Percentiles rank a stretch among this genome's conserved stretches.
Conservation (phyloP, 2,888 invertebrate species). For the Lumbricus terrestris region DNA sequence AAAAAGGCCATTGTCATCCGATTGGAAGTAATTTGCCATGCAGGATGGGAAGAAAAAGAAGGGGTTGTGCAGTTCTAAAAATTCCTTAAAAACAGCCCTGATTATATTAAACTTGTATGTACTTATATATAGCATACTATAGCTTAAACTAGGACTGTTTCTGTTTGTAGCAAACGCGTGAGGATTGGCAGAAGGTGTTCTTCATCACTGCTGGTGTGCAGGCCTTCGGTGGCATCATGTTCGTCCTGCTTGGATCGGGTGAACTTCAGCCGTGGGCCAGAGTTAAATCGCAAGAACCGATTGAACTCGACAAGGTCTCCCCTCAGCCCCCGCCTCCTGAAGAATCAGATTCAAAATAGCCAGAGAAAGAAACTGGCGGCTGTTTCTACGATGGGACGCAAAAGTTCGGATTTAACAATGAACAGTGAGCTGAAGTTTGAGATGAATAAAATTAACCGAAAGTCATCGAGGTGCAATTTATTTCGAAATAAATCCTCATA, state of each 20-base stretch:
- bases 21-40: no score
- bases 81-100: no score
- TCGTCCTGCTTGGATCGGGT: constrained; percentile 50
- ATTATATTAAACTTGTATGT: no score
- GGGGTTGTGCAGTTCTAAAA: no score
- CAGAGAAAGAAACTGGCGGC: neutral
- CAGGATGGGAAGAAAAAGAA: no score
- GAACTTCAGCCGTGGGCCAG: constrained; percentile 50
- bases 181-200: constrained; percentile 82
- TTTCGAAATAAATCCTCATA: neutral
- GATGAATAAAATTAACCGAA: neutral
- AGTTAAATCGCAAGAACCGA: neutral
- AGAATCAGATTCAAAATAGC: neutral
- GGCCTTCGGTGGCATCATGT: constrained; percentile 54
- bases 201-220: constrained; percentile 72
- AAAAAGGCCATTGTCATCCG: no score
- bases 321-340: neutral
- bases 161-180: constrained; percentile 65
- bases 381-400: no score
- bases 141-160: neutral
- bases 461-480: neutral
- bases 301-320: neutral
- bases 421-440: no score
- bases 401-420: no score
- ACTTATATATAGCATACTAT: no score